Percentiles rank a stretch among this genome's conserved stretches.
phyloP scores from a whole-genome alignment of 2,797 vertebrate genomes.

The Sebastes hopkinsi region DNA sequence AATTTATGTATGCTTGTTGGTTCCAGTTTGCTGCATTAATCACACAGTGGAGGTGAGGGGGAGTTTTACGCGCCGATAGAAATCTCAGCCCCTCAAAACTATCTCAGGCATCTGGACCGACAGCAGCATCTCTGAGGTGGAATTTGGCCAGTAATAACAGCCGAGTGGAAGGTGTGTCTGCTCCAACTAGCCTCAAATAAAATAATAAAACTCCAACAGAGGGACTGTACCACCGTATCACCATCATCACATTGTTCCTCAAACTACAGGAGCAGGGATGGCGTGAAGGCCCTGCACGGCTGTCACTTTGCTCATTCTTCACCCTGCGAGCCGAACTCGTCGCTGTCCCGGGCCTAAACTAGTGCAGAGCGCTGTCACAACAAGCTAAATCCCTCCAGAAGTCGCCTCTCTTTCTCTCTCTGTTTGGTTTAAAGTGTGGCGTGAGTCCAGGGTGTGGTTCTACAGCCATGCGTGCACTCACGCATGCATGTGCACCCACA shows the following conservation, averaged over 20 bases:
- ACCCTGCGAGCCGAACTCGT: constrained; percentile 2
- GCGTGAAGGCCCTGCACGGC: background rate
- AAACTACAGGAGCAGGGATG: constrained; percentile 6
- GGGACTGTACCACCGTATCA: constrained; percentile 27
- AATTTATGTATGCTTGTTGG: constrained; percentile 39
- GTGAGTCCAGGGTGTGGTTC: constrained; percentile 71
- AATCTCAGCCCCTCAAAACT: constrained; percentile 56
- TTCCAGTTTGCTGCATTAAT: constrained; percentile 42
- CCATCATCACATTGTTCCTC: constrained; percentile 28
- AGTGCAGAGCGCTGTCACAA: constrained; percentile 53
- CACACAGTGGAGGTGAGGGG: constrained; percentile 10
- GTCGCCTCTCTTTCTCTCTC: constrained; percentile 36
- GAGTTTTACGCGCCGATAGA: constrained; percentile 22
- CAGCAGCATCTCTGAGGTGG: constrained; percentile 47
- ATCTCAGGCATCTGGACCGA: constrained; percentile 63
- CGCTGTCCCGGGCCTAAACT: background rate
- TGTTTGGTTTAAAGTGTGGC: constrained; percentile 50
- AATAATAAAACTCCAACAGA: constrained; percentile 35
- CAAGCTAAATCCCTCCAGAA: constrained; percentile 50
- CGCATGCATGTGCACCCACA: constrained; percentile 42
- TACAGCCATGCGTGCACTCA: constrained; percentile 39
- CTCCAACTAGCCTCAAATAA: constrained; percentile 27
- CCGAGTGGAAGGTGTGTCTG: constrained; percentile 48
- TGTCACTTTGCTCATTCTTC: constrained; percentile 34
- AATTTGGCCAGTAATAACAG: constrained; percentile 57